These are phyloP conservation scores for Nomada flava DNA, from an alignment of 2,888 invertebrate species.

Conservation along the genomic window DNA sequence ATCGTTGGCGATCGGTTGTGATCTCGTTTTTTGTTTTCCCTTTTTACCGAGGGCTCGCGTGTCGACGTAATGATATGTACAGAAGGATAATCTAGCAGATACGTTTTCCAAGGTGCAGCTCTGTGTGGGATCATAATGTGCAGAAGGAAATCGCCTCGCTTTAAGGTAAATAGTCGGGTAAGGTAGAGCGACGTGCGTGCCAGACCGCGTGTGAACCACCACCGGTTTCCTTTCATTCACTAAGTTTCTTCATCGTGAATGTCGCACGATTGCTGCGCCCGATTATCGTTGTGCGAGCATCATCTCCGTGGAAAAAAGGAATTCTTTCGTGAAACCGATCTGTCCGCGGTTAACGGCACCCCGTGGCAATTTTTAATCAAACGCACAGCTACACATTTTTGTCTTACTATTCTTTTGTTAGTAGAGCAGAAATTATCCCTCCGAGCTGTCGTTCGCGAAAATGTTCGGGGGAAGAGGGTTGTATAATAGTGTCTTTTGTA, in stretches of 20 bases:
- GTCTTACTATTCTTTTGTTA: no score
- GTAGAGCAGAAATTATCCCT: no score
- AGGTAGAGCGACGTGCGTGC: slow-evolving; percentile 58
- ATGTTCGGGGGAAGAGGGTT: no score
- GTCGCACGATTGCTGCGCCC: slow-evolving; percentile 79
- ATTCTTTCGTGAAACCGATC: slow-evolving; percentile 43
- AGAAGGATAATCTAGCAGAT: slow-evolving; percentile 69
- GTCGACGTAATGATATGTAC: slow-evolving; percentile 66
- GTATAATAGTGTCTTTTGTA: no score
- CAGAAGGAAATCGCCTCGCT: slow-evolving; percentile 81
- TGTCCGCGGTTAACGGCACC: slow-evolving; percentile 34
- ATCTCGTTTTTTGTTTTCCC: slow-evolving; percentile 25
- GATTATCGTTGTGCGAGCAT: slow-evolving; percentile 69
- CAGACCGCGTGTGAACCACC: slow-evolving; percentile 79
- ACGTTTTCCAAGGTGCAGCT: slow-evolving; percentile 48
- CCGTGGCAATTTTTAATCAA: slow-evolving; percentile 10
- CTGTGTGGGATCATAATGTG: slow-evolving; percentile 77
- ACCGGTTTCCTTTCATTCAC: slow-evolving; percentile 82
- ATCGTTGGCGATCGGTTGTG: slow-evolving; percentile 36
- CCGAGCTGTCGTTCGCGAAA: no score
- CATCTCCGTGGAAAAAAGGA: slow-evolving; percentile 58
- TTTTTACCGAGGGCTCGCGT: slow-evolving; percentile 53
- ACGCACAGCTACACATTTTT: neutral
- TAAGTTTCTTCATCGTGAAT: slow-evolving; percentile 80
- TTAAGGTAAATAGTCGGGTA: slow-evolving; percentile 76